Evolutionary conservation across 1,140 invertebrate species (phyloP), one percentile per base, ranked within the genome.

Genomic region (Macrotrachela quadricornifera): DNA sequence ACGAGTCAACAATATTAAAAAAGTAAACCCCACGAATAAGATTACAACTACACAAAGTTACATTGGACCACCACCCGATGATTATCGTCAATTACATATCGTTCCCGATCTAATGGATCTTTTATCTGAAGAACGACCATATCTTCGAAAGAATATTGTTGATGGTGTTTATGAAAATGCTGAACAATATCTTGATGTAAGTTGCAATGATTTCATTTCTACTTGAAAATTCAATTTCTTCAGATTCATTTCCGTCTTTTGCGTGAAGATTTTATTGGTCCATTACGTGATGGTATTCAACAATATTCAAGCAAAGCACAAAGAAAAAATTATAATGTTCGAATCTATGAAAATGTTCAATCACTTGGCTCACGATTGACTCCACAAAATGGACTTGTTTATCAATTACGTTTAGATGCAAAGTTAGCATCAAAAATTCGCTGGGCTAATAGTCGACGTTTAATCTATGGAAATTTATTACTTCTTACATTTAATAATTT

Each of bases 161-260:
- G 58, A 74, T 37, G 79, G 78, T 3, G 59, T 65, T 0, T 83
- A 80, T 63, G 57, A 66, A 9, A 66, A 74, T 61, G 67, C 76
- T 0, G 71, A 80, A 30, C 76, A 82, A 57, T 86, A 86, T 61
- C 64, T 86, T 12, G 80, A 83, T 59, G 21, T 30, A 30, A 30
- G 21, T 30, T 30, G 2, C 21, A 30, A 30, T 8, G 21, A 30
- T 30, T 4, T 4, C 8, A 4, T 30, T 4, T 30, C 21, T 30
- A 4, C 21, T 30, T 30, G 8, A 4, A 4, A 4, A 4, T 30
- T 30, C 8, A 4, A 4, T 30, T 30, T 8, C 8, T 30, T 30
- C 2, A 30, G 21, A 53, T 42, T 41, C 82, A 85, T 58, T 82
- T 81, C 60, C 66, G 79, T 12, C 66, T 84, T 3, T 63, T 85